Conservation (phyloP, 2,113 vertebrate species). For the Neotoma lepida region DNA sequence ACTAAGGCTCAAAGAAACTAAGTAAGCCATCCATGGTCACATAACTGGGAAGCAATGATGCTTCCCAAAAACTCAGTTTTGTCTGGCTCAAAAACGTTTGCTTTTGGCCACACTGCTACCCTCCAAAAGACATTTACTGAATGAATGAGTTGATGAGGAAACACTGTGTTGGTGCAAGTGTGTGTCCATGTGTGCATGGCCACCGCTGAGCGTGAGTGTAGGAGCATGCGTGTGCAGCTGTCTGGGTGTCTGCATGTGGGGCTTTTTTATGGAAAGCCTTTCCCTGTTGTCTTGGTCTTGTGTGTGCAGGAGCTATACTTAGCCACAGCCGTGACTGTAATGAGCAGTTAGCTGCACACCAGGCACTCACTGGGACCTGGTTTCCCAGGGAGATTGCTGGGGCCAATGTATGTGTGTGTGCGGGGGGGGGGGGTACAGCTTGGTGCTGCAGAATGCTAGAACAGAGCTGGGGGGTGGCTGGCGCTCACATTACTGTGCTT, state of each 20-base stretch:
- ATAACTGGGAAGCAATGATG: not conserved
- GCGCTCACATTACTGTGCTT: not conserved
- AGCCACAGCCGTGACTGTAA: conserved; percentile 78
- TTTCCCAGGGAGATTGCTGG: conserved; percentile 79
- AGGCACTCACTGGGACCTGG: conserved; percentile 75
- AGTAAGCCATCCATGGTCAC: not conserved
- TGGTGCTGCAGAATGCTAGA: not conserved
- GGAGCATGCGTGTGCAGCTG: conserved; percentile 20
- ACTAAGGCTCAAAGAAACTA: not conserved
- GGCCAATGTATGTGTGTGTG: conserved; percentile 34
- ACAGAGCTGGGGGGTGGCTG: conserved; percentile 45
- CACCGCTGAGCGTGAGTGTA: rapidly evolving
- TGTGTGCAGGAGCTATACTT: conserved; percentile 76
- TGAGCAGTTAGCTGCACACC: conserved; percentile 73
- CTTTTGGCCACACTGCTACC: not conserved
- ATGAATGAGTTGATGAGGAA: not conserved
- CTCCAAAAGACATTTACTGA: not conserved
- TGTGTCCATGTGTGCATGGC: not conserved
- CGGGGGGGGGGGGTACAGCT: not conserved
- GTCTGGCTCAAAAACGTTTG: not conserved
- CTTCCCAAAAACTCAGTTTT: not conserved
- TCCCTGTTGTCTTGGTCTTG: conserved; percentile 73
- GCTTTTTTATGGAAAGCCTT: conserved; percentile 63
- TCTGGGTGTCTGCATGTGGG: conserved; percentile 40
- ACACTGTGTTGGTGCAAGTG: not conserved